These are phyloP conservation scores for Oncorhynchus gorbuscha DNA, from an alignment of 2,113 vertebrate genomes.

Conservation along the genomic window DNA sequence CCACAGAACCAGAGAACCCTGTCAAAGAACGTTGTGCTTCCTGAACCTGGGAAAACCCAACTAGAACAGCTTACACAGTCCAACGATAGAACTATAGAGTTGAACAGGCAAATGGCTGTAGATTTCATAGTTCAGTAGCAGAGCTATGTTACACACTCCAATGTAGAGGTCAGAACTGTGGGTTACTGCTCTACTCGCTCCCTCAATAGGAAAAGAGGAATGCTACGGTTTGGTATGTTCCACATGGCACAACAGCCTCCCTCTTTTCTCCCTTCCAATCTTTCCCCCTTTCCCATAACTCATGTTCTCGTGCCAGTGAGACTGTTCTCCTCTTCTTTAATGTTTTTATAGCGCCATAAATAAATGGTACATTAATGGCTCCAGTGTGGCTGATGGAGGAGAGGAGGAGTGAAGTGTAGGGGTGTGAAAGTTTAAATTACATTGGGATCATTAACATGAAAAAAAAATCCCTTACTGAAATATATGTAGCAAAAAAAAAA, in stretches of 20 bases:
- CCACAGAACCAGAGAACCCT: slow-evolving; percentile 1
- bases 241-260: neutral
- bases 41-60: neutral
- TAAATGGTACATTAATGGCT: slow-evolving; percentile 69
- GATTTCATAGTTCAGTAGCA: too few relatives aligned
- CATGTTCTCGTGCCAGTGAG: slow-evolving; percentile 48
- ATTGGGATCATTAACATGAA: too few relatives aligned
- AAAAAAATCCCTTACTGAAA: too few relatives aligned
- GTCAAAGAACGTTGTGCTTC: neutral
- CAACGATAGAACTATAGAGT: neutral
- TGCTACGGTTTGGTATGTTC: neutral
- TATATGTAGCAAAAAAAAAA: too few relatives aligned
- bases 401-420: too few relatives aligned
- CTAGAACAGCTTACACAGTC: neutral
- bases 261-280: neutral
- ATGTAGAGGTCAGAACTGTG: neutral
- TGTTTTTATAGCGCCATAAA: slow-evolving; percentile 69
- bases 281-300: slow-evolving; percentile 4
- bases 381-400: slow-evolving; percentile 47
- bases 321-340: slow-evolving; percentile 48
- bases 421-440: too few relatives aligned
- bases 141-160: too few relatives aligned
- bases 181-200: neutral
- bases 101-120: neutral
- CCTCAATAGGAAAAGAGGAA: neutral